A percentile compares a stretch with the other conserved stretches of the same genome.
These are phyloP conservation scores for Ericerus pela DNA, from an alignment of 1,140 invertebrate genomes.

Conservation along the genomic window DNA sequence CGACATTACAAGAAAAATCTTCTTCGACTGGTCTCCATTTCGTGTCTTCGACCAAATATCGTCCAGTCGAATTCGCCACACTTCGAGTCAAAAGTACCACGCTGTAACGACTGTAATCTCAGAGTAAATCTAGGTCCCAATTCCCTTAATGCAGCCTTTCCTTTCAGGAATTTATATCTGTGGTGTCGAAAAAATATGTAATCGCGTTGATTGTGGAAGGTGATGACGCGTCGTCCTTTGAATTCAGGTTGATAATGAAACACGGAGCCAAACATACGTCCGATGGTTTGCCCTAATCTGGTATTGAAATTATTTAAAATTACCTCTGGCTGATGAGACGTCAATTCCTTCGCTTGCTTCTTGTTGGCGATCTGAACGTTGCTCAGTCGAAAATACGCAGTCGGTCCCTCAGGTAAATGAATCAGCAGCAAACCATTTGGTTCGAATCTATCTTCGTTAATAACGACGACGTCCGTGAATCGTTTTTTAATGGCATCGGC, in stretches of 20 bases:
- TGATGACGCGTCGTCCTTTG: slow-evolving; percentile 77
- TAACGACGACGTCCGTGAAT: slow-evolving; percentile 79
- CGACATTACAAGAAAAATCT: slow-evolving; percentile 78
- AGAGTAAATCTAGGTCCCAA: slow-evolving; percentile 91
- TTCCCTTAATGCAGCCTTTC: slow-evolving; percentile 57
- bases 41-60: slow-evolving; percentile 74
- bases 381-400: slow-evolving; percentile 46
- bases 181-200: slow-evolving; percentile 98
- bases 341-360: slow-evolving; percentile 60
- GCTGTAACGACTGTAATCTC: slow-evolving; percentile 79
- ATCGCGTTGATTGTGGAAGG: slow-evolving; percentile 97
- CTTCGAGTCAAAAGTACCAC: slow-evolving; percentile 94
- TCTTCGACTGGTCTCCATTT: slow-evolving; percentile 77
- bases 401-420: slow-evolving; percentile 90
- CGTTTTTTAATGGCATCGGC: slow-evolving; percentile 57
- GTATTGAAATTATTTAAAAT: slow-evolving; percentile 95
- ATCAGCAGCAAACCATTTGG: slow-evolving; percentile 84
- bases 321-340: slow-evolving; percentile 78
- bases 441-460: slow-evolving; percentile 84
- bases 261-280: slow-evolving; percentile 83
- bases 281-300: slow-evolving; percentile 73
- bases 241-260: slow-evolving; percentile 96
- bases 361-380: slow-evolving; percentile 72
- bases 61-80: slow-evolving; percentile 95
- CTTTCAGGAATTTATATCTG: slow-evolving; percentile 85